Conservation (phyloP, 2,113 vertebrate species). For the Corythornis madagascariensis region DNA sequence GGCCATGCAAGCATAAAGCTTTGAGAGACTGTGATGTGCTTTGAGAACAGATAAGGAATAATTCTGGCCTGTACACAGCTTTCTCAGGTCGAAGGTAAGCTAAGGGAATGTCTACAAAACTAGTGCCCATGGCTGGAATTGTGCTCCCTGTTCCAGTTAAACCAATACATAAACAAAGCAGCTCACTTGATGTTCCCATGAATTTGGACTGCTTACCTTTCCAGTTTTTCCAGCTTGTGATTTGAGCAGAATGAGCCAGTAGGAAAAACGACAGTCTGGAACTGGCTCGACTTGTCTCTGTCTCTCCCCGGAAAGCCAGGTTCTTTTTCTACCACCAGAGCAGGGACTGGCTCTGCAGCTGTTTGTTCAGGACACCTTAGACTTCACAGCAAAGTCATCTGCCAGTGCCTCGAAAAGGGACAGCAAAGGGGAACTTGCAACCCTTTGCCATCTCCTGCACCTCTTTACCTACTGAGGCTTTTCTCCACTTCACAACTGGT, state of each 20-base stretch:
- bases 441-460: background rate
- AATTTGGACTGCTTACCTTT: slow-evolving; percentile 67
- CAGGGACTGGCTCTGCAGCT: background rate
- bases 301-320: slow-evolving; percentile 12
- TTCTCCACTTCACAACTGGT: background rate
- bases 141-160: slow-evolving; percentile 34
- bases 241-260: slow-evolving; percentile 39
- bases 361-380: slow-evolving; percentile 55
- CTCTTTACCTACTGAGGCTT: background rate
- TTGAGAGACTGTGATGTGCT: background rate
- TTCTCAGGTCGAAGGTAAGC: background rate
- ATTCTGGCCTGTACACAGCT: background rate
- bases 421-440: background rate
- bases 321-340: slow-evolving; percentile 19
- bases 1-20: background rate
- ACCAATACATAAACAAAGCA: slow-evolving; percentile 37
- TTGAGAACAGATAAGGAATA: background rate
- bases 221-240: slow-evolving; percentile 70
- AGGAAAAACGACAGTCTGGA: slow-evolving; percentile 49
- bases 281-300: slow-evolving; percentile 53
- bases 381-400: slow-evolving; percentile 21
- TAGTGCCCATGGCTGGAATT: background rate
- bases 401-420: background rate
- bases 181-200: slow-evolving; percentile 55
- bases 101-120: background rate